phyloP scores from a whole-genome alignment of 2,888 invertebrate species.

The Parthenolecanium corni region DNA sequence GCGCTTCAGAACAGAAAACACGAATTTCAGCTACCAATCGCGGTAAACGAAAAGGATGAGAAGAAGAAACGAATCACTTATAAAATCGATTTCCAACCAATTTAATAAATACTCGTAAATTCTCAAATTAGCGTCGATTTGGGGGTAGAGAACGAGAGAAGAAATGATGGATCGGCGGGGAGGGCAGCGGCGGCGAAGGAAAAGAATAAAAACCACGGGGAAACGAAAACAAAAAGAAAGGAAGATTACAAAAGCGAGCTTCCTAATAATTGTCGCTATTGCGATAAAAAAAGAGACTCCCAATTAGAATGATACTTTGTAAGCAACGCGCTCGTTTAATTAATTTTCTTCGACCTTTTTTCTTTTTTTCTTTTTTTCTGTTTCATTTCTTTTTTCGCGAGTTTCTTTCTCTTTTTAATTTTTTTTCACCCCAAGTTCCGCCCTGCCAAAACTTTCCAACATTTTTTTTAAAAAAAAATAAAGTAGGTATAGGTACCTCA shows the following conservation, averaged over 20 bases:
- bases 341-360: conserved; percentile 19
- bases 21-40: too few relatives aligned
- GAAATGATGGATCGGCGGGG: neutral
- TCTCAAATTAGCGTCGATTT: neutral
- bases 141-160: too few relatives aligned
- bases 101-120: neutral
- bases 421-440: neutral
- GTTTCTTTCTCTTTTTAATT: neutral
- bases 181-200: conserved; percentile 8
- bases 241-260: conserved; percentile 7
- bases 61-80: too few relatives aligned
- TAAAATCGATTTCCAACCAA: neutral
- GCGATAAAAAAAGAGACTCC: conserved; percentile 1
- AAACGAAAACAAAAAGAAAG: too few relatives aligned
- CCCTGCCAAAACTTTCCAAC: too few relatives aligned
- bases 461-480: too few relatives aligned
- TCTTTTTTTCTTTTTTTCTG: neutral
- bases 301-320: conserved; percentile 21
- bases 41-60: too few relatives aligned
- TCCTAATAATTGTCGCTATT: conserved; percentile 8
- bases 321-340: conserved; percentile 15
- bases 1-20: too few relatives aligned
- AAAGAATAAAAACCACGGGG: neutral
- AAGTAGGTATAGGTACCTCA: too few relatives aligned
- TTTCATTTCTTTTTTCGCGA: neutral